Percentiles rank a stretch among this genome's conserved stretches.
phyloP scores from a whole-genome alignment of 2,113 vertebrate species.

The Mobula hypostoma region DNA sequence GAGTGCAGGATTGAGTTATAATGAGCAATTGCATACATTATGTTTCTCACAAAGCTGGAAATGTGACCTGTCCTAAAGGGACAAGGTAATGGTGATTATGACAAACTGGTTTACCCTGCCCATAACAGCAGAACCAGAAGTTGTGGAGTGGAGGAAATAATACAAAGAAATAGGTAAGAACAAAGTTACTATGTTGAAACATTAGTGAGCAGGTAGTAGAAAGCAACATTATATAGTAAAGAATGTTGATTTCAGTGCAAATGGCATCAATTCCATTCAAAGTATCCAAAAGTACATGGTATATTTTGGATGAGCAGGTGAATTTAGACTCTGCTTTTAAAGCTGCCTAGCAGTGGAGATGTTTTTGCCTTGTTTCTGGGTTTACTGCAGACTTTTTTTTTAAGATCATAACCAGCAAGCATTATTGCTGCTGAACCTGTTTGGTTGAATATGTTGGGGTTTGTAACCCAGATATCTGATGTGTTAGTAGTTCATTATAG shows the following conservation, averaged over 20 bases:
- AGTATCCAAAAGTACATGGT: neutral
- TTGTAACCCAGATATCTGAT: neutral
- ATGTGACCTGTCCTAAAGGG: neutral
- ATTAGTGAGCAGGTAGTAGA: neutral
- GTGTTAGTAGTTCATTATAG: neutral
- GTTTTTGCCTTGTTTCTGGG: neutral
- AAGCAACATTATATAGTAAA: neutral
- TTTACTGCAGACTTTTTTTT: neutral
- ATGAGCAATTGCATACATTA: neutral
- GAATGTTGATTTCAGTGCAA: neutral
- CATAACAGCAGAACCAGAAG: neutral
- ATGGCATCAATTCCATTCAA: too few relatives aligned
- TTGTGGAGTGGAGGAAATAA: too few relatives aligned
- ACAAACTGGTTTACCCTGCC: neutral
- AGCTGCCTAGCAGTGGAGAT: neutral
- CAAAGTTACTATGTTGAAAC: neutral
- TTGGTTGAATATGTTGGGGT: neutral
- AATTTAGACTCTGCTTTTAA: neutral
- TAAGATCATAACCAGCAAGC: neutral
- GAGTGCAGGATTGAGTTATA: neutral
- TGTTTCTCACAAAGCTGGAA: neutral
- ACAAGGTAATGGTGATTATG: neutral
- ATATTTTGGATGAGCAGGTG: neutral
- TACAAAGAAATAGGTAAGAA: neutral
- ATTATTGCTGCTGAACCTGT: too few relatives aligned